phyloP scores from a whole-genome alignment of 2,797 vertebrate genomes.

The Ceryle rudis region DNA sequence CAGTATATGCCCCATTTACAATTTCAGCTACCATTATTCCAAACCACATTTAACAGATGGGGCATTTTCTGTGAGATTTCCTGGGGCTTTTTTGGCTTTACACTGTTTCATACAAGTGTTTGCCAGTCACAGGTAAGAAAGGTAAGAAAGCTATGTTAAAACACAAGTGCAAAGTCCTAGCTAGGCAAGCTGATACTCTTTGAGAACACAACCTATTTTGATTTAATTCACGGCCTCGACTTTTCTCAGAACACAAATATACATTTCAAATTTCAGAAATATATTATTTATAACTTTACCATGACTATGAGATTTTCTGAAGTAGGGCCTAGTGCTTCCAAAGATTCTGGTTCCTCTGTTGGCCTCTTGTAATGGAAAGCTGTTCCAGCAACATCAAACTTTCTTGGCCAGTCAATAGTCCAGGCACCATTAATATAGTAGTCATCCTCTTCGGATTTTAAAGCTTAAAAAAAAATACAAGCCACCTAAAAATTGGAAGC shows the following conservation, averaged over 20 bases:
- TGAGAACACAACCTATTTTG: not conserved
- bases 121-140: not conserved
- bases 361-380: constrained; percentile 97
- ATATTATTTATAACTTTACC: constrained; percentile 81
- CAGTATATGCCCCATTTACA: accelerated
- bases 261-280: not conserved
- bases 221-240: not conserved
- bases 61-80: not conserved
- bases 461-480: constrained; percentile 83
- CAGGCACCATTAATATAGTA: constrained; percentile 99
- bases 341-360: constrained; percentile 91
- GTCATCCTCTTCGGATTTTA: constrained; percentile 95
- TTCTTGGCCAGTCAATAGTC: constrained; percentile 99
- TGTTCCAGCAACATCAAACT: constrained; percentile 96
- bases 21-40: not conserved
- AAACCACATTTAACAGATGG: not conserved
- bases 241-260: not conserved
- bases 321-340: constrained; percentile 94
- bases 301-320: constrained; percentile 94
- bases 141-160: not conserved
- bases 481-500: constrained; percentile 71
- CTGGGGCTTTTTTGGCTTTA: not conserved
- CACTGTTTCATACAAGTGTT: not conserved
- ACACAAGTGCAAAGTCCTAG: not conserved
- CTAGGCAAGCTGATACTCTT: not conserved